Conservation (phyloP, 2,113 vertebrate species). For the Micromys minutus region DNA sequence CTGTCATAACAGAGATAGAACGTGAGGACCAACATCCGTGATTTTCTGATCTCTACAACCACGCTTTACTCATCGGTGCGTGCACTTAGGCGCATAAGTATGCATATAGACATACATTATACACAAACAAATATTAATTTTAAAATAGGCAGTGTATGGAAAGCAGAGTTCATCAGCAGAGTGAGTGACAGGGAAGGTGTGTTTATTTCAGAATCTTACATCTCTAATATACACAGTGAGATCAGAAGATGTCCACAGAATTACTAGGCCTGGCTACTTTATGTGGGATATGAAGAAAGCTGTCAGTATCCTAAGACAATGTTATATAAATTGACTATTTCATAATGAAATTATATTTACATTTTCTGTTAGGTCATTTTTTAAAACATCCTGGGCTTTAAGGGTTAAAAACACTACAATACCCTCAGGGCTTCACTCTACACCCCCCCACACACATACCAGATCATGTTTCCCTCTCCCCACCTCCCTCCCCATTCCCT, state of each 20-base stretch:
- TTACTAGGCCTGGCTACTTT: not conserved
- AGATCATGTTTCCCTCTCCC: too few relatives aligned
- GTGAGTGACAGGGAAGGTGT: not conserved
- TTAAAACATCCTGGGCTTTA: not conserved
- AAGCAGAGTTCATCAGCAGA: not conserved
- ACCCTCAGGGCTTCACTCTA: too few relatives aligned
- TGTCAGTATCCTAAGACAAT: not conserved
- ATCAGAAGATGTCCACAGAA: not conserved
- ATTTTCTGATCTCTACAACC: not conserved
- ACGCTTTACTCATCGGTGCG: not conserved
- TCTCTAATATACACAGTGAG: not conserved
- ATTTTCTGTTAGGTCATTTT: not conserved
- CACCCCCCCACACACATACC: too few relatives aligned
- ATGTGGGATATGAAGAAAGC: not conserved
- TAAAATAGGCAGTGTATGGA: not conserved
- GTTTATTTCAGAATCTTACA: not conserved
- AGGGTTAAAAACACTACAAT: constrained; percentile 25
- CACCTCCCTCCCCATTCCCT: too few relatives aligned
- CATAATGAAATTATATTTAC: not conserved
- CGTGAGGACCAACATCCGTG: not conserved
- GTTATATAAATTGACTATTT: constrained; percentile 25
- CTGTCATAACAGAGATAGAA: not conserved
- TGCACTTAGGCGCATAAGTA: not conserved
- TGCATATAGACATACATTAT: not conserved
- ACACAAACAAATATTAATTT: not conserved